Evolutionary conservation across 2,888 invertebrate species (phyloP), one percentile per base, ranked within the genome.

Genomic region (Oligia strigilis): DNA sequence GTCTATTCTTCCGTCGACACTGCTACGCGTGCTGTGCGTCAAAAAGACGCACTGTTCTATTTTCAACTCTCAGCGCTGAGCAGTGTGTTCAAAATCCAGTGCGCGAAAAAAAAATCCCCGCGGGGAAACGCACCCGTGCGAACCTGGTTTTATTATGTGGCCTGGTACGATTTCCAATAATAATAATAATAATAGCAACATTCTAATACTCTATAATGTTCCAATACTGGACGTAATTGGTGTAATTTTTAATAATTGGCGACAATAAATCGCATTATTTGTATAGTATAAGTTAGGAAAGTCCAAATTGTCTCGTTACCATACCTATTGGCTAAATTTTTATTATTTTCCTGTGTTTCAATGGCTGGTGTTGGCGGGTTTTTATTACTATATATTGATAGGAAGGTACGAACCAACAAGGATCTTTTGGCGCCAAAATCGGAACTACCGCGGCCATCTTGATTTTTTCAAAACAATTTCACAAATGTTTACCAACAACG

Each of bases 301-400:
- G 87, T 91, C 90, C 88, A 92, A 92, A 90, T 88, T 91, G 77
- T 87, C 82, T 88, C 80, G 92, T 92, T 92, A 92, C 92, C 92
- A 92, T 87, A 81, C 66, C 65, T 87, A 87, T 89, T 89, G 89
- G 88, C 88, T 85, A 74, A 77, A 71, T 83, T 84, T 64, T 75
- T 72, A 66, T 81, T 75, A 73, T 78, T 83, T 83, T 78, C 71
- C 79, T 83, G 77, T 81, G 52, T 81, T 86, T 67, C 81, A 87
- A 87, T 80, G 87, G 77, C 81, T 81, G 46, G 78, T 74, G 40
- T 69, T 77, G 19, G 80, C 23, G 62, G n/a, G 19, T 58, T 75
- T 82, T 70, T 65, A 62, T 19, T 29, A 29, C 29, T 29, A 29
- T 65, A 13, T 58, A 65, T 29, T 46, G 40, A 75, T 85, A 79